Evolutionary conservation across 35 echinoderm and acorn worm species (phyloP), one percentile per base, ranked within the genome.

Genomic region (Apostichopus californicus): DNA sequence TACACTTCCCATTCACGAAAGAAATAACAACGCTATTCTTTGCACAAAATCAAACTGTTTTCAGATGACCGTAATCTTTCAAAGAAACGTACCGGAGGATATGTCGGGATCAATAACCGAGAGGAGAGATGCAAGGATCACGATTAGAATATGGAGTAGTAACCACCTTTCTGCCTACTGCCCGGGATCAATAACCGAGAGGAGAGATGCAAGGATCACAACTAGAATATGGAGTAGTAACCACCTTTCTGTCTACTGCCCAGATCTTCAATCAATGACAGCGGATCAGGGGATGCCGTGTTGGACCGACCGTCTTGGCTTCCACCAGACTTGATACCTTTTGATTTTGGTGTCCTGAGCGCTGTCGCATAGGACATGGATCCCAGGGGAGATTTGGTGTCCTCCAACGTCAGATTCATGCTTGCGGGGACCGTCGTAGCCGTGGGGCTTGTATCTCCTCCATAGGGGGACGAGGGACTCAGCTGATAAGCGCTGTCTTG

Each of bases 281-380:
- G 71, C 2, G 97, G 97, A 93, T 98, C 96, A 54, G 96, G 96
- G 13, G 97, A 99, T 7, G 97, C 93, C 9, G 97, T 96, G 77
- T 96, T 95, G 7, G 71, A 84, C 14, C 95, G 60, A 18, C 95
- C 97, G 17, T 96, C 95, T 6, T 78, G 89, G 1, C 34, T 26
- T 15, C 57, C 11, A 5, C 89, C 91, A 4, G 95, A 86, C 58
- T 90, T 94, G 28, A 87, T 59, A 25, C 90, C 78, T 46, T 99
- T 99, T 1, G 95, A 91, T 78, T 99, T 99, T 23, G 95, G 95
- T 71, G 94, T 92, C 61, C 97, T 92, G 5, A 99, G 92, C 1
- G 95, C 97, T 22, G 91, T 96, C 14, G 97, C 97, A 86, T 99
- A 99, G 3, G 97, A 99, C 95, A 96, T 96, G 5, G 80, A 89